Base-by-base conservation (phyloP, 2,888 invertebrate species). In the Megaustenia siamemsis region DNA sequence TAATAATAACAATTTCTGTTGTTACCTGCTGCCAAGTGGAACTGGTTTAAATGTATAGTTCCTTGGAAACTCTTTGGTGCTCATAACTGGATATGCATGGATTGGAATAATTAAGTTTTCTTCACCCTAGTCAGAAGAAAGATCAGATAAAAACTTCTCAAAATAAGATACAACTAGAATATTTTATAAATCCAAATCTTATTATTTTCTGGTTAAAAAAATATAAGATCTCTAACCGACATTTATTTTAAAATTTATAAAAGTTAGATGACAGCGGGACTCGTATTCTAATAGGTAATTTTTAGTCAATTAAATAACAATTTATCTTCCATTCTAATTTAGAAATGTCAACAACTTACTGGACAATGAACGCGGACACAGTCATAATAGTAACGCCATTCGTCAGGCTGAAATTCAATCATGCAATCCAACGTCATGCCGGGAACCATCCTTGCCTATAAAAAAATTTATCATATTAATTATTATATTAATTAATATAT, bases 321-420 rank as follows among this genome's bases (percentile, higher is more conserved):
- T n/a, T n/a, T n/a, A n/a, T n/a, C n/a, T n/a, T n/a, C n/a, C n/a
- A n/a, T n/a, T n/a, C n/a, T n/a, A n/a, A n/a, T n/a, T n/a, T n/a
- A n/a, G n/a, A n/a, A n/a, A n/a, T n/a, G n/a, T n/a, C n/a, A n/a
- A n/a, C 4, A 28, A 77, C 90, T 88, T 90, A 93, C 94, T 76
- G 90, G 90, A 81, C 92, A 92, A 86, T 93, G 92, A 43, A 94
- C 92, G 76, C 93, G 88, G 71, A 94, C 91, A 79, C 93, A 93
- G 85, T 94, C 94, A 90, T 94, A 93, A 86, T 93, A 94, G 85
- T 94, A 94, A 71, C 93, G 83, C 92, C 93, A 93, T 87, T 94
- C 93, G 86, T 93, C 92, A 8, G 94, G 93, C 24, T 86, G 90
- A 84, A 94, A 94, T 83, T 93, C 93, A n/a, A 94, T 88, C 38